These are phyloP conservation scores for Sebastiscus tertius DNA, from an alignment of 2,797 vertebrate species.

Conservation along the genomic window DNA sequence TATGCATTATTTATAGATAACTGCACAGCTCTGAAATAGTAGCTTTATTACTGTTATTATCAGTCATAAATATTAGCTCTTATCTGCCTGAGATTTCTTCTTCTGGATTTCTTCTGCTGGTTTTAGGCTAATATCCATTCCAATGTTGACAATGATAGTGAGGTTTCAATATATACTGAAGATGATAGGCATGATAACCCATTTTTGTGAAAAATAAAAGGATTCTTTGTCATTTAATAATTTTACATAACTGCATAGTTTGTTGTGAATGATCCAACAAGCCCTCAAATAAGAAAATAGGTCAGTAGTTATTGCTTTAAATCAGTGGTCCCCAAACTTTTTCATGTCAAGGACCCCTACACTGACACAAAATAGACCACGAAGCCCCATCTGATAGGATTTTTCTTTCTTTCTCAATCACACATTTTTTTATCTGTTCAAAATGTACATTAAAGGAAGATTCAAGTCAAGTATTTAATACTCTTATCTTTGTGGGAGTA, in stretches of 20 bases:
- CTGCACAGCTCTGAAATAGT: not conserved
- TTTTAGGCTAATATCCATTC: not conserved
- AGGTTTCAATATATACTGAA: not conserved
- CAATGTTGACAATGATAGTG: not conserved
- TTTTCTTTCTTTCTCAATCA: too few species aligned
- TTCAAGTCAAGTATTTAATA: too few species aligned
- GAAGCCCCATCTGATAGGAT: too few species aligned
- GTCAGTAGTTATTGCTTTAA: not conserved
- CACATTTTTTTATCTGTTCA: too few species aligned
- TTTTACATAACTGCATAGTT: not conserved
- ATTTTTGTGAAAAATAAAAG: not conserved
- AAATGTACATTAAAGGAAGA: too few species aligned
- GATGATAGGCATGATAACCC: not conserved
- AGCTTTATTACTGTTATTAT: constrained; percentile 11
- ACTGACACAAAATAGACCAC: too few species aligned
- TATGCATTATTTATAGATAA: constrained; percentile 23
- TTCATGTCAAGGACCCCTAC: too few species aligned
- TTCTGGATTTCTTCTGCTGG: not conserved
- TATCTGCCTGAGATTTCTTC: not conserved
- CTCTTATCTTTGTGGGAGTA: too few species aligned
- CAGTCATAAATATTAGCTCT: constrained; percentile 10
- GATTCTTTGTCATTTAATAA: not conserved
- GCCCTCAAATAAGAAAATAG: not conserved
- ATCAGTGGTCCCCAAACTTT: too few species aligned
- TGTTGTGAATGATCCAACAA: not conserved